Evolutionary conservation across 2,888 invertebrate species (phyloP), one percentile per base, ranked within the genome.

Genomic region (Bellardia pandia): DNA sequence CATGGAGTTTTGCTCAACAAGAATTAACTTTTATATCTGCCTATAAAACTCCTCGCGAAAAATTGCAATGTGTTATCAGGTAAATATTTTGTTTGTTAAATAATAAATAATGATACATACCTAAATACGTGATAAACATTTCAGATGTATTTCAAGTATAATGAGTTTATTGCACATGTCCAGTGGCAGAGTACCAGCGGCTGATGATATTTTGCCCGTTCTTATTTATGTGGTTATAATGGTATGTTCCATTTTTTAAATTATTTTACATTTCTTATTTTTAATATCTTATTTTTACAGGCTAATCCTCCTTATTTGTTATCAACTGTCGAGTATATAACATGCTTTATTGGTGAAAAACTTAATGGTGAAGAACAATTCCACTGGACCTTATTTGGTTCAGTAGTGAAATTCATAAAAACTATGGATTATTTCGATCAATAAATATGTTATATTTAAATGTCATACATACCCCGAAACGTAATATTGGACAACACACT

Each of bases 381-480:
- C 94, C 99, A 98, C 97, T 99, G 99, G 99, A 99, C 98, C 78
- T 98, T 99, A 94, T 99, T 99, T 94, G 97, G 97, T 92, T 97
- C 99, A 0, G 98, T 98, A 69, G 98, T 99, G 77, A 98, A 99
- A 94, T 99, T 98, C 94, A 99, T 99, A 92, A 99, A 99, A 95
- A 99, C 98, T 80, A 98, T 99, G 98, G 94, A 94, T 89, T 94
- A 94, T 58, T 90, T 91, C 58, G 89, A 90, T 69, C 89, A 89
- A 85, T 85, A 82, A 82, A 69, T 33, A 0, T 60, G 13, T 23
- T 51, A 62, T 69, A 48, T 60, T 14, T 37, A 60, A 40, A 62
- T 60, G 40, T 64, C 33, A 16, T 23, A 23, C 23, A 23, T 23
- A 23, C 7, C 9, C 30, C 62, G 7, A 45, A 45, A 45, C n/a